A percentile compares a stretch with the other conserved stretches of the same genome.
phyloP scores from a whole-genome alignment of 1,140 invertebrate genomes.

The Pseudomyrmex dendroicus region DNA sequence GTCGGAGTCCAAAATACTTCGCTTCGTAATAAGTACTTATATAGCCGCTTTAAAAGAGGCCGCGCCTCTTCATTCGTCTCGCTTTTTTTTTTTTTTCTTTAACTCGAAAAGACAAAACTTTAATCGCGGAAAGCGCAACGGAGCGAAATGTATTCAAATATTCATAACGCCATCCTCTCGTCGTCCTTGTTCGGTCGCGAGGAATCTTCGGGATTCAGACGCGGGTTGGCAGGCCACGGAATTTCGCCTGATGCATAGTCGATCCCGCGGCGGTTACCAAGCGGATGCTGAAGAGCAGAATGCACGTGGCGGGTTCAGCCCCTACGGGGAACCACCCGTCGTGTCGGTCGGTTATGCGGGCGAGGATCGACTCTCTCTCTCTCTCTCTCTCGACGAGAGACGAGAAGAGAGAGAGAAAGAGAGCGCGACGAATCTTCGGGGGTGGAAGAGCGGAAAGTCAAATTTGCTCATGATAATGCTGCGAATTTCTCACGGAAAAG shows the following conservation, averaged over 20 bases:
- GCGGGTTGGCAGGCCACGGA: conserved; percentile 26
- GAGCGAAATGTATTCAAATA: conserved; percentile 1
- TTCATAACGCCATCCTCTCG: neutral
- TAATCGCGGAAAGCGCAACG: neutral
- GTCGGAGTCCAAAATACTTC: neutral
- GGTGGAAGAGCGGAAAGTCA: conserved; percentile 71
- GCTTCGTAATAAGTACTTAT: too few species aligned
- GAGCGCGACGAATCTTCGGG: conserved; percentile 19
- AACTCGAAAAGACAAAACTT: neutral
- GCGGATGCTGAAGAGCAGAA: conserved; percentile 64
- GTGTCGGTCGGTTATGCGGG: conserved; percentile 47
- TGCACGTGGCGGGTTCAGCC: conserved; percentile 37
- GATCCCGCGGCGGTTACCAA: conserved; percentile 67
- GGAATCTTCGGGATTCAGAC: conserved; percentile 24
- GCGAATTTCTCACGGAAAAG: conserved; percentile 68
- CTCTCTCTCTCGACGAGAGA: too few species aligned
- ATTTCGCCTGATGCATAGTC: conserved; percentile 78
- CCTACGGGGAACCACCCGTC: conserved; percentile 33
- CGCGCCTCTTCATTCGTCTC: neutral
- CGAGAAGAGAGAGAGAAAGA: neutral
- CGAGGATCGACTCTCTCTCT: neutral
- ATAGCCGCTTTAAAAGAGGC: neutral
- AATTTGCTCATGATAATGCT: conserved; percentile 80
- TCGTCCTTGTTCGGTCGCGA: conserved; percentile 32
- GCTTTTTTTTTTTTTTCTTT: too few species aligned